Percentiles rank a stretch among this genome's conserved stretches.
Evolutionary conservation across 1,140 invertebrate genomes (phyloP).

Genomic region (Drosophila sucinea): DNA sequence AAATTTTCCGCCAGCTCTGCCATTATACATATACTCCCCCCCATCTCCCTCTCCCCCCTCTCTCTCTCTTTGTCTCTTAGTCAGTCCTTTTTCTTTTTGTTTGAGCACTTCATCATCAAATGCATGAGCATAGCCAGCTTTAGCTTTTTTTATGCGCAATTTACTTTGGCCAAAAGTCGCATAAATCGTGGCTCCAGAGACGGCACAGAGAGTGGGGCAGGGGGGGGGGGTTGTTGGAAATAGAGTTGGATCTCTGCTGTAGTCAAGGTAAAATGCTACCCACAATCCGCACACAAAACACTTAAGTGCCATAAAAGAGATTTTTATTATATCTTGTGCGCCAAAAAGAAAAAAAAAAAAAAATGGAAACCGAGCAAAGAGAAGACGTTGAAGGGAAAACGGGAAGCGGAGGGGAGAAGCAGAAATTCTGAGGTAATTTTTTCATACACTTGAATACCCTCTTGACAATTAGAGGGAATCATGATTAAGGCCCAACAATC

Average conservation of each 20-base stretch:
- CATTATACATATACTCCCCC: neutral
- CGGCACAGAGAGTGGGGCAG: constrained; percentile 6
- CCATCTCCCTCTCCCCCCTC: constrained; percentile 12
- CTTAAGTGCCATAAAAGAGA: constrained; percentile 81
- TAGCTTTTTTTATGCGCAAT: constrained; percentile 72
- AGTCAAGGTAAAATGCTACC: constrained; percentile 77
- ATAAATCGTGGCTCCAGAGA: constrained; percentile 68
- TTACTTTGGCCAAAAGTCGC: constrained; percentile 79
- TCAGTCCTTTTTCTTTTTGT: constrained; percentile 54
- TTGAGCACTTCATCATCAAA: constrained; percentile 79
- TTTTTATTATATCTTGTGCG: constrained; percentile 79
- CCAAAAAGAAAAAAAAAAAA: constrained; percentile 25
- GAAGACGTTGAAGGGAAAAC: too few species aligned
- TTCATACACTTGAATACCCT: constrained; percentile 16
- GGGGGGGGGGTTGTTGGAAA: constrained; percentile 26
- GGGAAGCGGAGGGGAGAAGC: neutral
- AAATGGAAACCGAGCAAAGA: neutral
- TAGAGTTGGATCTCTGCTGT: constrained; percentile 20
- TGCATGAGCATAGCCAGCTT: constrained; percentile 59
- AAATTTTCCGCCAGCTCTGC: constrained; percentile 56
- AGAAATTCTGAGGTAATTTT: constrained; percentile 39
- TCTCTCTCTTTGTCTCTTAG: constrained; percentile 34
- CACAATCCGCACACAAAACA: constrained; percentile 78
- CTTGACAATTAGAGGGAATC: constrained; percentile 8
- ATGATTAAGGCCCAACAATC: constrained; percentile 1